These are phyloP conservation scores for Tetanocera ferruginea DNA, from an alignment of 2,888 invertebrate species.

Conservation along the genomic window DNA sequence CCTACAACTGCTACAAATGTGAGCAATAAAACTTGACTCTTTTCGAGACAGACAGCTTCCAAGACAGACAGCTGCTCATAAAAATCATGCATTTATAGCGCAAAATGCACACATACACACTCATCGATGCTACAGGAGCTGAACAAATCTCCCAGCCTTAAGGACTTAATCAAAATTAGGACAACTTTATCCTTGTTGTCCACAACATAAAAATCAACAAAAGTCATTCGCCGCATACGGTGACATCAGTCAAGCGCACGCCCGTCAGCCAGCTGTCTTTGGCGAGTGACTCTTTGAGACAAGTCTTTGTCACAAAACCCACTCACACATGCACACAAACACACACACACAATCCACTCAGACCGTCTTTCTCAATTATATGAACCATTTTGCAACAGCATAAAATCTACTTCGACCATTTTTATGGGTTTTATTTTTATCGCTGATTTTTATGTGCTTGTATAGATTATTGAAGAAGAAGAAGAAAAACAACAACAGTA, in stretches of 20 bases:
- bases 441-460: background rate
- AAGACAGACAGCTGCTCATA: too few relatives aligned
- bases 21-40: too few relatives aligned
- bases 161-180: too few relatives aligned
- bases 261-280: background rate
- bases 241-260: background rate
- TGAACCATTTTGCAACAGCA: background rate
- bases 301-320: background rate
- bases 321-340: background rate
- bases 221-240: background rate
- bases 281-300: background rate
- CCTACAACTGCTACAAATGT: too few relatives aligned
- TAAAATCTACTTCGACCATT: background rate
- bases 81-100: too few relatives aligned
- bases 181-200: too few relatives aligned
- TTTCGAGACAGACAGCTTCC: too few relatives aligned
- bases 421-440: background rate
- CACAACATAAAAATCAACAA: too few relatives aligned
- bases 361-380: background rate
- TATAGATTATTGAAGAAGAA: background rate
- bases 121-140: too few relatives aligned
- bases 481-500: background rate
- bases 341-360: conserved; percentile 5
- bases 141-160: too few relatives aligned
- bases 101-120: too few relatives aligned